Evolutionary conservation across 2,113 vertebrate genomes (phyloP).

Genomic region (Eonycteris spelaea): DNA sequence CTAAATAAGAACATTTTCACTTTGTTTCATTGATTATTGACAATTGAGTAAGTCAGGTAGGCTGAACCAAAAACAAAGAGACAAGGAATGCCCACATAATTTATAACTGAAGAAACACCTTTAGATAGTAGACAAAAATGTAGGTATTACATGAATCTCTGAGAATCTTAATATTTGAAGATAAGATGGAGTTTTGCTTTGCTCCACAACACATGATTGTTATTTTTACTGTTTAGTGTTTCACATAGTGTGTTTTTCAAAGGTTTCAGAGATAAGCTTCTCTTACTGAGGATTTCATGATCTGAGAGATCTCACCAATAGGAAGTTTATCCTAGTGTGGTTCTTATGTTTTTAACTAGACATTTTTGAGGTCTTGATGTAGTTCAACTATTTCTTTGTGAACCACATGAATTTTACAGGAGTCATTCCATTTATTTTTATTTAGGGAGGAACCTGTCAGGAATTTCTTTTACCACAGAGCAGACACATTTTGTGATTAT

Average conservation of each 20-base stretch:
- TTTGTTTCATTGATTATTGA: background rate
- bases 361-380: conserved; percentile 76
- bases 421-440: conserved; percentile 77
- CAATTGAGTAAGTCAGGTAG: background rate
- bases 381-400: conserved; percentile 70
- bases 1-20: background rate
- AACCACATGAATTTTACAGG: conserved; percentile 70
- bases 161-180: background rate
- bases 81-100: background rate
- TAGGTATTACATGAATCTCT: background rate
- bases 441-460: conserved; percentile 76
- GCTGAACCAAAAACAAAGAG: background rate
- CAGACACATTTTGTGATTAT: conserved; percentile 70
- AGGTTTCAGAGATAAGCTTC: conserved; percentile 42
- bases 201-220: background rate
- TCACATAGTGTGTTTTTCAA: background rate
- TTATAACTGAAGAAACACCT: background rate
- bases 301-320: conserved; percentile 56
- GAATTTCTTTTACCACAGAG: conserved; percentile 70
- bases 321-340: conserved; percentile 67
- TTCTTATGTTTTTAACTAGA: conserved; percentile 66
- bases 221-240: background rate
- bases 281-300: conserved; percentile 32
- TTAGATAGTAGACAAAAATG: background rate
- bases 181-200: background rate